Evolutionary conservation across 2,113 vertebrate species (phyloP).

Genomic region (Casuarius casuarius): DNA sequence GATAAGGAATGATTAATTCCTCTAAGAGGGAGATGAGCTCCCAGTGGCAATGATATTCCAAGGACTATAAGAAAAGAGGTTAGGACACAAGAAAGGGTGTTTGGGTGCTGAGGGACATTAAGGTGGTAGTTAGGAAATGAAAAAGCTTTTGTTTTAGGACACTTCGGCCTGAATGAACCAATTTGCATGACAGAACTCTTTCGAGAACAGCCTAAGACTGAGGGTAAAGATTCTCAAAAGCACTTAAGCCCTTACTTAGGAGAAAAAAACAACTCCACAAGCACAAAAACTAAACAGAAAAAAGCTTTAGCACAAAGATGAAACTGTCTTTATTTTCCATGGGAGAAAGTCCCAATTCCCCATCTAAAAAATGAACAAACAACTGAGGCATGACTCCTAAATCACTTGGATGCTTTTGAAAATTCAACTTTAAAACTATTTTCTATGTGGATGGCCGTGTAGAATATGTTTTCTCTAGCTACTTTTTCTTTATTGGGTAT

Average conservation of each 20-base stretch:
- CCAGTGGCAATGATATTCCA: constrained; percentile 10
- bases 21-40: constrained; percentile 6
- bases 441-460: neutral
- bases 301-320: neutral
- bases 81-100: neutral
- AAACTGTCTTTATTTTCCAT: neutral
- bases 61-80: neutral
- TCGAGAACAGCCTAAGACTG: neutral
- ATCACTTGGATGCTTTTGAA: neutral
- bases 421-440: neutral
- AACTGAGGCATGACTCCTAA: neutral
- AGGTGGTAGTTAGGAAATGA: neutral
- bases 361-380: neutral
- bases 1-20: constrained; percentile 7
- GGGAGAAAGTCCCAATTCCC: neutral
- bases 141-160: neutral
- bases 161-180: neutral
- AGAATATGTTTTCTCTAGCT: neutral
- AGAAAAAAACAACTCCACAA: neutral
- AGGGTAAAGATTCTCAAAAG: neutral
- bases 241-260: neutral
- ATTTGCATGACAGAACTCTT: neutral
- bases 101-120: neutral
- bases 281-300: neutral
- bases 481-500: neutral